Evolutionary conservation across 2,113 vertebrate genomes (phyloP).

Genomic region (Dendrocopos noguchii): DNA sequence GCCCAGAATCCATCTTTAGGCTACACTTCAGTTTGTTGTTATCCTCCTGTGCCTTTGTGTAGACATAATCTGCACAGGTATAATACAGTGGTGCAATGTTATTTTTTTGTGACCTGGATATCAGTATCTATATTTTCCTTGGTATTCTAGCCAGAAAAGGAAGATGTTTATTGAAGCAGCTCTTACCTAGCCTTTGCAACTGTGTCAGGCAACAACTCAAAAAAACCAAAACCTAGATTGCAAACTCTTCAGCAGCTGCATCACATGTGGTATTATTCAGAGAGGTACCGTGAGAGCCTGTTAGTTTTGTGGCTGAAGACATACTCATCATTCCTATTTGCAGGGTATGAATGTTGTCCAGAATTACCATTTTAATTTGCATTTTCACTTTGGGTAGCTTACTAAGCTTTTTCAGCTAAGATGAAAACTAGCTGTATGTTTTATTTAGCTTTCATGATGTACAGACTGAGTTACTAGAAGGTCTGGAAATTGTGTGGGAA

Average conservation of each 20-base stretch:
- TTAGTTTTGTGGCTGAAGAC: background rate
- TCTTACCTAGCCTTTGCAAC: background rate
- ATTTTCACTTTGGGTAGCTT: background rate
- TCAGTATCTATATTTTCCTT: background rate
- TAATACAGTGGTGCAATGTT: background rate
- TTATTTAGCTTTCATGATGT: background rate
- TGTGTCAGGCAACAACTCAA: background rate
- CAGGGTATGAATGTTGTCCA: background rate
- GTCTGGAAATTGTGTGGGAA: constrained; percentile 29
- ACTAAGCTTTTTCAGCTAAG: background rate
- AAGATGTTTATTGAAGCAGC: background rate
- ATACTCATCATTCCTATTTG: background rate
- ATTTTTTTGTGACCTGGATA: background rate
- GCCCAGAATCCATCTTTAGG: background rate
- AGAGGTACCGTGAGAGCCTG: background rate
- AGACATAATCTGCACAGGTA: background rate
- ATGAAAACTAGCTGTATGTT: background rate
- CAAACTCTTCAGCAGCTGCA: background rate
- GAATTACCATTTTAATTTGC: background rate
- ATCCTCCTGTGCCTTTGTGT: background rate
- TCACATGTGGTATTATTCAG: background rate
- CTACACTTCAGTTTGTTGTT: background rate
- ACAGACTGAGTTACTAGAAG: background rate
- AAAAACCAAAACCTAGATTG: background rate
- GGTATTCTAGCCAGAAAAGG: background rate